Evolutionary conservation across 2,888 invertebrate species (phyloP).

Genomic region (Noctua janthina): DNA sequence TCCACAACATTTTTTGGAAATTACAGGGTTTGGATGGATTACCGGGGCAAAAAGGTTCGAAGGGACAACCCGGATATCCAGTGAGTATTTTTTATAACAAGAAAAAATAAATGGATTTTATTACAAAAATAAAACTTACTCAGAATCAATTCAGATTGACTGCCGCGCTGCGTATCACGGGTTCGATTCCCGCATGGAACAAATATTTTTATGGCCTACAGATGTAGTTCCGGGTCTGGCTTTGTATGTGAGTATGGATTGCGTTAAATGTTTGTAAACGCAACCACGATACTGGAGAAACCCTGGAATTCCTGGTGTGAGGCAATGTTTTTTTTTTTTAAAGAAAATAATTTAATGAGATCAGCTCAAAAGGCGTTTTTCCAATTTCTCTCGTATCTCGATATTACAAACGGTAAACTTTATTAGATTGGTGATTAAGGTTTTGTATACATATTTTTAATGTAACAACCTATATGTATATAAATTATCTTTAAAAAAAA

Average conservation of each 20-base stretch:
- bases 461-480: too few relatives aligned
- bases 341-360: neutral
- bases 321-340: too few relatives aligned
- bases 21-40: neutral
- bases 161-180: neutral
- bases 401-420: too few relatives aligned
- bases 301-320: too few relatives aligned
- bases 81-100: neutral
- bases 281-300: too few relatives aligned
- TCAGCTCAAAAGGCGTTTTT: too few relatives aligned
- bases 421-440: too few relatives aligned
- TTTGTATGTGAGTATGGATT: too few relatives aligned
- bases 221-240: neutral
- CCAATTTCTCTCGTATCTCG: too few relatives aligned
- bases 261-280: neutral
- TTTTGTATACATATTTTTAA: too few relatives aligned
- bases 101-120: neutral
- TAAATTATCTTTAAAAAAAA: too few relatives aligned
- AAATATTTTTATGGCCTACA: neutral
- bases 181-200: neutral
- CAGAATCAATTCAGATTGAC: neutral
- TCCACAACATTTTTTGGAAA: neutral
- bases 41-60: neutral
- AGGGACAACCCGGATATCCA: neutral
- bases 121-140: neutral